A percentile compares a stretch with the other conserved stretches of the same genome.
phyloP scores from a whole-genome alignment of 2,797 vertebrate genomes.

The Anguilla megastoma region DNA sequence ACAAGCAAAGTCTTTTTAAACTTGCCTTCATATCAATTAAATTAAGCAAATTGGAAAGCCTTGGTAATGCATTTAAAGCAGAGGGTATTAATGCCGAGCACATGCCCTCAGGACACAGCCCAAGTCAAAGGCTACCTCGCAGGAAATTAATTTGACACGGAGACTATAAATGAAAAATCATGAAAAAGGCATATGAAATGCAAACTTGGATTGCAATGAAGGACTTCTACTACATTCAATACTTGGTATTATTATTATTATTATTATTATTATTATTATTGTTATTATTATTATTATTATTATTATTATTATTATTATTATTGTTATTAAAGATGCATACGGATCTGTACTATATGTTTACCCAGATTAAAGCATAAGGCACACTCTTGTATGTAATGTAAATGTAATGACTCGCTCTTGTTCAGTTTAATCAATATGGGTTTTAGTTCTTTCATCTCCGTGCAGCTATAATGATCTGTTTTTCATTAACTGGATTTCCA shows the following conservation, averaged over 20 bases:
- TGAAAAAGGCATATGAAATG: slow-evolving; percentile 38
- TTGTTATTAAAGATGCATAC: too few relatives aligned
- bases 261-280: neutral
- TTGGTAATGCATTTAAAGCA: slow-evolving; percentile 45
- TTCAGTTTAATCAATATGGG: neutral
- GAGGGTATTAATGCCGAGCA: slow-evolving; percentile 55
- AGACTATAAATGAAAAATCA: slow-evolving; percentile 44
- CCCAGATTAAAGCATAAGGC: too few relatives aligned
- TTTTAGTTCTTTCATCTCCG: slow-evolving; percentile 38
- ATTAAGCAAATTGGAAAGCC: slow-evolving; percentile 55
- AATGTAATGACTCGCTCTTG: neutral
- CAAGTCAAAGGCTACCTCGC: slow-evolving; percentile 54
- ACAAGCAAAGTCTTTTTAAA: slow-evolving; percentile 37
- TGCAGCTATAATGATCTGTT: slow-evolving; percentile 38
- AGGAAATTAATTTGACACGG: slow-evolving; percentile 69
- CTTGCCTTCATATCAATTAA: slow-evolving; percentile 55
- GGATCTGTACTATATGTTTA: too few relatives aligned
- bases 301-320: too few relatives aligned
- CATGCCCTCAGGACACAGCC: slow-evolving; percentile 56
- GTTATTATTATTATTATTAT: neutral
- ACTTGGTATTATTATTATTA: neutral
- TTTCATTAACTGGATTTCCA: slow-evolving; percentile 39
- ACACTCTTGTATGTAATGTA: too few relatives aligned
- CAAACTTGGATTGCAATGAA: slow-evolving; percentile 45
- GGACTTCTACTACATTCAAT: neutral